Percentiles rank a stretch among this genome's conserved stretches.
Evolutionary conservation across 2,113 vertebrate species (phyloP).

Genomic region (Eira barbara): DNA sequence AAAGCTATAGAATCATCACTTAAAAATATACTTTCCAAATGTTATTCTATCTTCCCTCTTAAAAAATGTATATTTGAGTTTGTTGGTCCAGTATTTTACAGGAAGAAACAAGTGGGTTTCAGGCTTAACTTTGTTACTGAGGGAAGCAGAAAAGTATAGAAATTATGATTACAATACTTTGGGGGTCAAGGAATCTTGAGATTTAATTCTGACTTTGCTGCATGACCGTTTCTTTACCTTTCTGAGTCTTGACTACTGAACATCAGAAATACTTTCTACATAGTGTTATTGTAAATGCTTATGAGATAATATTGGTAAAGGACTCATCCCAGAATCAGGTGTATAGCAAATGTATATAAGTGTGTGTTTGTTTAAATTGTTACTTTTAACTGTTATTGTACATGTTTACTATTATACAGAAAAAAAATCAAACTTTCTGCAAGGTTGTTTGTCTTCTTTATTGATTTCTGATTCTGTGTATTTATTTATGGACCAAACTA

Average conservation of each 20-base stretch:
- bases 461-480: background rate
- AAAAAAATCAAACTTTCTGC: background rate
- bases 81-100: background rate
- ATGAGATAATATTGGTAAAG: background rate
- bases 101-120: background rate
- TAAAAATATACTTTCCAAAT: background rate
- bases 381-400: background rate
- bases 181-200: background rate
- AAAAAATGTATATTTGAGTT: background rate
- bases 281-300: background rate
- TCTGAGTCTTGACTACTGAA: background rate
- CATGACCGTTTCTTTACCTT: background rate
- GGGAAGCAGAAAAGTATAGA: background rate
- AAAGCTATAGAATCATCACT: background rate
- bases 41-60: background rate
- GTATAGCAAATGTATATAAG: background rate
- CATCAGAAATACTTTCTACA: background rate
- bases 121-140: background rate
- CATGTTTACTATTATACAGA: background rate
- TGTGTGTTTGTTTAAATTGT: background rate
- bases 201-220: constrained; percentile 4
- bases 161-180: background rate
- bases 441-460: background rate
- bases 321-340: background rate
- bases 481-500: background rate